phyloP scores from a whole-genome alignment of 2,113 vertebrate genomes.

The Emydocephalus ijimae region DNA sequence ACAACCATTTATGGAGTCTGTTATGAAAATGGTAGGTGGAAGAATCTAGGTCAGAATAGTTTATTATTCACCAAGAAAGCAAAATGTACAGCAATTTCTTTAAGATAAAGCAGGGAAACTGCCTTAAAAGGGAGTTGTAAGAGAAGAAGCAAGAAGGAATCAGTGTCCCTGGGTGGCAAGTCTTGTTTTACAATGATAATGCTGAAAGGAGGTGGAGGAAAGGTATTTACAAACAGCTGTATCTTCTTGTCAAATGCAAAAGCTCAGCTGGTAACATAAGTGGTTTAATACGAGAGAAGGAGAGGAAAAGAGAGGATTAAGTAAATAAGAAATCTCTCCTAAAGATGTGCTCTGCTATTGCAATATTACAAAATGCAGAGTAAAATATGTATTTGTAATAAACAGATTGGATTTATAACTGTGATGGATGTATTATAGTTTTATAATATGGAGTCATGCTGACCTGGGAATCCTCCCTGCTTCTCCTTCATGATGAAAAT shows the following conservation, averaged over 20 bases:
- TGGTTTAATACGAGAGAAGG: constrained; percentile 1
- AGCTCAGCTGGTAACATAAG: background rate
- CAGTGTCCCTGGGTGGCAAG: background rate
- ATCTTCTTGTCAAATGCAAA: background rate
- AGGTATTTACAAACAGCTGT: constrained; percentile 8
- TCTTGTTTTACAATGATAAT: constrained; percentile 19
- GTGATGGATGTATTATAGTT: background rate
- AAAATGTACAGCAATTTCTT: background rate
- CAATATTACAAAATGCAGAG: background rate
- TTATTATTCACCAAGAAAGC: constrained; percentile 35
- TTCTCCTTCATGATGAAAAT: background rate
- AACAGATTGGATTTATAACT: background rate
- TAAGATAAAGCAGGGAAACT: background rate
- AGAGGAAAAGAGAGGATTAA: constrained; percentile 34
- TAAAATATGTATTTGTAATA: background rate
- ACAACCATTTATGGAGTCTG: constrained; percentile 46
- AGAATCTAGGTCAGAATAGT: constrained; percentile 28
- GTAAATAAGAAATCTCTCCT: constrained; percentile 1
- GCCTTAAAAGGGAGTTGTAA: background rate
- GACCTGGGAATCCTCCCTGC: background rate
- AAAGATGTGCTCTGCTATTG: background rate
- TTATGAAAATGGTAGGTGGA: constrained; percentile 14
- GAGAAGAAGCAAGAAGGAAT: background rate
- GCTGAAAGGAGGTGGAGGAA: background rate
- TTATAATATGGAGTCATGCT: background rate